A percentile compares a stretch with the other conserved stretches of the same genome.
Evolutionary conservation across 2,113 vertebrate species (phyloP).

Genomic region (Embiotoca jacksoni): DNA sequence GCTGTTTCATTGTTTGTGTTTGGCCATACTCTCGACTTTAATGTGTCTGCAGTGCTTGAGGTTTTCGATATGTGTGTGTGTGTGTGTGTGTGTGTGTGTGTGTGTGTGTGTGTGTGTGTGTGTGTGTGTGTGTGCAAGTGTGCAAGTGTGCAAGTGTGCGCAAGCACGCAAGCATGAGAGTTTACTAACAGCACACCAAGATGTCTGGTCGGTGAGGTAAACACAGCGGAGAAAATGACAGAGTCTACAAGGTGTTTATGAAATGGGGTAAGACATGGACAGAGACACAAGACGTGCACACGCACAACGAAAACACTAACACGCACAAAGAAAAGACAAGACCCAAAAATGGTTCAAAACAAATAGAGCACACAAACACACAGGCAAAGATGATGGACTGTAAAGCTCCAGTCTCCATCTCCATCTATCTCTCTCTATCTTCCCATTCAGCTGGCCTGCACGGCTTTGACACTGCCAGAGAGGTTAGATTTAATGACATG

Average conservation of each 20-base stretch:
- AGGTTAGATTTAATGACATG: conserved; percentile 82
- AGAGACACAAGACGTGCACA: conserved; percentile 50
- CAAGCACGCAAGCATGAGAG: conserved; percentile 60
- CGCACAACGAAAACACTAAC: conserved; percentile 50
- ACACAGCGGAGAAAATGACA: conserved; percentile 84
- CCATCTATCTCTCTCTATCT: conserved; percentile 70
- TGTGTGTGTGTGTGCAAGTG: conserved; percentile 16
- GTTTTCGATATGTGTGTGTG: conserved; percentile 34
- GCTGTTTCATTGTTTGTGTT: conserved; percentile 42
- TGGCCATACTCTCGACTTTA: conserved; percentile 42
- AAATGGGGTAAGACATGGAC: conserved; percentile 70
- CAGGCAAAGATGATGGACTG: conserved; percentile 67
- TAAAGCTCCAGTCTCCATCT: conserved; percentile 68
- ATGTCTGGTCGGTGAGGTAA: conserved; percentile 80
- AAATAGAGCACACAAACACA: conserved; percentile 48
- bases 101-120: not conserved
- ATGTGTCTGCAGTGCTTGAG: conserved; percentile 51
- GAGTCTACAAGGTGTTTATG: conserved; percentile 81
- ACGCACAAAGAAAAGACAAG: conserved; percentile 47
- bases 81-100: not conserved
- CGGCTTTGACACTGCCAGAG: conserved; percentile 76
- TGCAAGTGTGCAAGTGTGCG: no score
- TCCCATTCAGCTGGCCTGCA: conserved; percentile 72
- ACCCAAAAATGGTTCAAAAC: conserved; percentile 61
- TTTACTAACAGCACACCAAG: conserved; percentile 82